Conservation (phyloP, 2,113 vertebrate species). For the Phalacrocorax pelagicus region DNA sequence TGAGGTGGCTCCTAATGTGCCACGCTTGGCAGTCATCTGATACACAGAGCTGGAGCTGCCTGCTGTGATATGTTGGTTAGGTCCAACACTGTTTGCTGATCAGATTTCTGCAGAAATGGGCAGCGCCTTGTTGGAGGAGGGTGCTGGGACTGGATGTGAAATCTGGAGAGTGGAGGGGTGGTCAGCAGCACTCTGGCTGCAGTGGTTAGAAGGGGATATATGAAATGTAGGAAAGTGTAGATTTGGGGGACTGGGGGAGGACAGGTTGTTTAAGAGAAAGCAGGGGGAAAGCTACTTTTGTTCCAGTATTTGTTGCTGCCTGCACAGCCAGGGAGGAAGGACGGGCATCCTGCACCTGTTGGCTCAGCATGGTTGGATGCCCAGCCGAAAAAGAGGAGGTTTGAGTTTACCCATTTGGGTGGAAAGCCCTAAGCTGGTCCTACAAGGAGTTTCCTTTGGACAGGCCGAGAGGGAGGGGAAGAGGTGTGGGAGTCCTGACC, state of each 20-base stretch:
- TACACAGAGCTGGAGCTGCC: not conserved
- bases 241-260: not conserved
- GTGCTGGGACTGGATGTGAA: accelerated
- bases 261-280: not conserved
- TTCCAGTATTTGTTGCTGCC: not conserved
- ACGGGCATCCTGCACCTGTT: not conserved
- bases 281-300: accelerated
- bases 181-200: not conserved
- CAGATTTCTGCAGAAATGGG: not conserved
- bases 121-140: accelerated
- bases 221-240: not conserved
- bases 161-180: not conserved
- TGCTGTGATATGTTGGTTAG: not conserved
- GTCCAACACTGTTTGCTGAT: not conserved
- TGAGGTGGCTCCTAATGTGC: accelerated
- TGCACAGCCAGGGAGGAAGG: not conserved
- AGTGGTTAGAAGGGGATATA: not conserved
- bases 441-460: not conserved
- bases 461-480: not conserved
- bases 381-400: not conserved
- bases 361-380: not conserved
- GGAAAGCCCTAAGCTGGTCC: not conserved
- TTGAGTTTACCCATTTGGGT: not conserved
- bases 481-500: not conserved
- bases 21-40: not conserved